Evolutionary conservation across 2,113 vertebrate species (phyloP), one percentile per base, ranked within the genome.

Genomic region (Sardina pilchardus): DNA sequence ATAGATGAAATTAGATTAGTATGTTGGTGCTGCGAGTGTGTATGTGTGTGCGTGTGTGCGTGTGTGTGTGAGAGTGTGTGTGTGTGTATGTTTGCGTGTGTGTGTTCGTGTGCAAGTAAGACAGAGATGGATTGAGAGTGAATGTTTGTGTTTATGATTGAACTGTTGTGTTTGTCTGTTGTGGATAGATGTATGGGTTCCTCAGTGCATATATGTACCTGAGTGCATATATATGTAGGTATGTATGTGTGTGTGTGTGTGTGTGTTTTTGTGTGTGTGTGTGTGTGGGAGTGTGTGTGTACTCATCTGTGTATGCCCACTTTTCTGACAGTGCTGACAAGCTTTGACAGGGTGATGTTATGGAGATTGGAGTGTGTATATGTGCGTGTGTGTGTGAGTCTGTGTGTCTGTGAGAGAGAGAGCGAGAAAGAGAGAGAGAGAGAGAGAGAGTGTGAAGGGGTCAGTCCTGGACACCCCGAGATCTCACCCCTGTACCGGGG

Each of bases 381-480:
- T 9, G 12, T 47, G 71, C 24, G 50, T 71, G 50, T 36, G 10
- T 81, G 19, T 71, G 42, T 24, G 59, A 44, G 42, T n/a, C 21
- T 50, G 78, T 81, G 78, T 78, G 45, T 82, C 36, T 82, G 19
- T 45, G 45, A 50, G 39, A 36, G n/a, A 75, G 63, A 86, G 6
- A 48, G 53, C 21, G 75, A 36, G 81, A 82, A 47, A 78, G 42
- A 80, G 44, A 80, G 26, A 43, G 47, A 63, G 39, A 36, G 24
- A 81, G 53, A 87, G 6, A 50, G 53, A 26, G 83, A 34, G 67
- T 87, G 88, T 88, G 87, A 81, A 50, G 88, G 91, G 94, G 94
- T 94, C 94, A 93, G 82, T 45, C 86, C 92, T 90, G 91, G 93
- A 90, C 91, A 78, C 86, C 83, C 86, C 53, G 85, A 88, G 88